These are phyloP conservation scores for Lordiphosa stackelbergi DNA, from an alignment of 1,140 invertebrate species.

Conservation along the genomic window DNA sequence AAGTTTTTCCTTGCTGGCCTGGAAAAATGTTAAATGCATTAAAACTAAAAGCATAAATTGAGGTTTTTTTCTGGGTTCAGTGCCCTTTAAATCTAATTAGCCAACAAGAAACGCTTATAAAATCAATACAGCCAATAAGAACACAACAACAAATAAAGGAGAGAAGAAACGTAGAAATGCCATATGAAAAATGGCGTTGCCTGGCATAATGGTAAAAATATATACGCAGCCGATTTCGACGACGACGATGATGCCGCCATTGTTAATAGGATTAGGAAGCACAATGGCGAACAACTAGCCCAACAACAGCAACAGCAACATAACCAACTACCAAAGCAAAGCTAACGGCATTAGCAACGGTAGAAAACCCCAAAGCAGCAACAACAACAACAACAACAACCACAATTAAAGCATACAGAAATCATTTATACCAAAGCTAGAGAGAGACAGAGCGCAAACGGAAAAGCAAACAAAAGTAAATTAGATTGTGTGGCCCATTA, in stretches of 20 bases:
- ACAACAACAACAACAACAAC: slow-evolving; percentile 30
- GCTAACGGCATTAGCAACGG: slow-evolving; percentile 68
- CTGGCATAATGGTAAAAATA: slow-evolving; percentile 34
- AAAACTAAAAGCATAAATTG: too few species aligned
- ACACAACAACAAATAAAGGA: slow-evolving; percentile 13
- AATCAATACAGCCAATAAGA: not conserved
- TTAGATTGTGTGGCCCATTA: slow-evolving; percentile 75
- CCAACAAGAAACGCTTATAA: not conserved
- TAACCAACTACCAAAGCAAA: slow-evolving; percentile 33
- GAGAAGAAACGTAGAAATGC: slow-evolving; percentile 1
- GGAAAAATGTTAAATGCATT: too few species aligned
- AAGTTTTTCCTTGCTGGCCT: too few species aligned
- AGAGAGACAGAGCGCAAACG: slow-evolving; percentile 10
- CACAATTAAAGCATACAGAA: slow-evolving; percentile 44
- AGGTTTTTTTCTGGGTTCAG: slow-evolving; percentile 26
- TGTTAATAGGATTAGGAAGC: slow-evolving; percentile 73
- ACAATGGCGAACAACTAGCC: slow-evolving; percentile 43
- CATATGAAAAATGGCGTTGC: slow-evolving; percentile 54
- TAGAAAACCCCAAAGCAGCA: slow-evolving; percentile 44
- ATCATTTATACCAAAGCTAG: slow-evolving; percentile 54
- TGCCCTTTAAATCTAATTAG: slow-evolving; percentile 55
- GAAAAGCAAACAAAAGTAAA: slow-evolving; percentile 67
- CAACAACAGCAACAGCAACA: slow-evolving; percentile 40
- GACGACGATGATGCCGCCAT: slow-evolving; percentile 51
- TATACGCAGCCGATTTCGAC: slow-evolving; percentile 42